Evolutionary conservation across 35 echinoderm and acorn worm species (phyloP).

Genomic region (Diadema setosum): DNA sequence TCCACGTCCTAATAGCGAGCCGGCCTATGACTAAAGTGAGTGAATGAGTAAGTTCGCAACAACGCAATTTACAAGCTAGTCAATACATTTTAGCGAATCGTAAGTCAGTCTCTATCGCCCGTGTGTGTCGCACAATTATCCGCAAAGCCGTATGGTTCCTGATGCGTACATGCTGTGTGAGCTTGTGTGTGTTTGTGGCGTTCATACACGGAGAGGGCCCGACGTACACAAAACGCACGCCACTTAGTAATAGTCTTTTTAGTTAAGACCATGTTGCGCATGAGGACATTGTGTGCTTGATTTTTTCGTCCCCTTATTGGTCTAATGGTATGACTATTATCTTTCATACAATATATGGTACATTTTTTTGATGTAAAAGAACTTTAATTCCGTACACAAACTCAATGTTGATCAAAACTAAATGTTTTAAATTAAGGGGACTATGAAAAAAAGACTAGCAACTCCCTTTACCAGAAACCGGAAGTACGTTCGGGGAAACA

Average conservation of each 20-base stretch:
- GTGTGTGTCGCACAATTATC: neutral
- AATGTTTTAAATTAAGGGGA: too few species aligned
- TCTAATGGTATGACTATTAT: too few species aligned
- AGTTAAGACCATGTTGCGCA: too few species aligned
- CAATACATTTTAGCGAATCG: neutral
- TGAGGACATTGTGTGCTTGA: too few species aligned
- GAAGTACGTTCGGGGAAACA: conserved; percentile 96
- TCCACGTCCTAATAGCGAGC: neutral
- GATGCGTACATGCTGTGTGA: neutral
- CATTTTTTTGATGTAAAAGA: too few species aligned
- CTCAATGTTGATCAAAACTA: too few species aligned
- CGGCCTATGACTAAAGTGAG: neutral
- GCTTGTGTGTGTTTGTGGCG: neutral
- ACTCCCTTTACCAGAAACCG: conserved; percentile 27
- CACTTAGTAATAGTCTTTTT: too few species aligned
- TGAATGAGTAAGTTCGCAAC: conserved; percentile 18
- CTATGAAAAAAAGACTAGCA: neutral
- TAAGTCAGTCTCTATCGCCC: neutral
- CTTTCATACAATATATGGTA: too few species aligned
- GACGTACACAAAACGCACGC: neutral
- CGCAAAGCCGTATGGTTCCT: neutral
- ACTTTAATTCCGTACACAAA: too few species aligned
- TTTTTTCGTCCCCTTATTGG: too few species aligned
- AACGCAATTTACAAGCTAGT: neutral
- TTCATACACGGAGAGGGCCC: too few species aligned